phyloP scores from a whole-genome alignment of 2,888 invertebrate species.

The Leucoma salicis region DNA sequence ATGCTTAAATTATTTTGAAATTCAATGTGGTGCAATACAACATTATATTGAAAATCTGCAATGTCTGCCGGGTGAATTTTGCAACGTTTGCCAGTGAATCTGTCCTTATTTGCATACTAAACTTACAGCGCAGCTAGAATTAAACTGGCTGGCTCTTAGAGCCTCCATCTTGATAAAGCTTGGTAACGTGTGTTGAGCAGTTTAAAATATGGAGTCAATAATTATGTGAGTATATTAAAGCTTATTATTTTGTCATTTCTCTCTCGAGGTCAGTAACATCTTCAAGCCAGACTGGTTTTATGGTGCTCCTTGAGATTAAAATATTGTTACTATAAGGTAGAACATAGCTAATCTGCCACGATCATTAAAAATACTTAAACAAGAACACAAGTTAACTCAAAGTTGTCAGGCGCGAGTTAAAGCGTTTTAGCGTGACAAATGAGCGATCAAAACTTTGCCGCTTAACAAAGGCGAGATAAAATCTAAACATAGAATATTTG shows the following conservation, averaged over 20 bases:
- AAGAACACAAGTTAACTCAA: not conserved
- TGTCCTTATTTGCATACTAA: conserved; percentile 30
- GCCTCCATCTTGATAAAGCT: conserved; percentile 2
- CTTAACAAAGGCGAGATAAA: not conserved
- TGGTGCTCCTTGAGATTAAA: too few species aligned
- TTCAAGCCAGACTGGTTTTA: too few species aligned
- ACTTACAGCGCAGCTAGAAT: conserved; percentile 7
- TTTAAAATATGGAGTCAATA: conserved; percentile 7
- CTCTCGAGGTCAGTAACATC: not conserved
- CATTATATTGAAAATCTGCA: too few species aligned
- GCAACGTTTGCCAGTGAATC: conserved; percentile 6
- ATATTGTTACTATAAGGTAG: too few species aligned
- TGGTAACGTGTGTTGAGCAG: conserved; percentile 1
- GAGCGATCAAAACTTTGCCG: not conserved
- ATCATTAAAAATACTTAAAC: not conserved
- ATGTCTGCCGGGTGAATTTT: conserved; percentile 1
- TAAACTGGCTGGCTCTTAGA: conserved; percentile 18
- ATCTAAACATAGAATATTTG: not conserved
- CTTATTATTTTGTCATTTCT: conserved; percentile 1
- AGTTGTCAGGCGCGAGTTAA: not conserved
- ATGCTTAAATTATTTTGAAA: too few species aligned
- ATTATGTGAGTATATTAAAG: not conserved
- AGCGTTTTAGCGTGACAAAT: not conserved
- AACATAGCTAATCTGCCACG: too few species aligned
- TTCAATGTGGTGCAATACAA: too few species aligned